Conservation (phyloP, 2,888 invertebrate species). For the Rhaphigaster nebulosa region DNA sequence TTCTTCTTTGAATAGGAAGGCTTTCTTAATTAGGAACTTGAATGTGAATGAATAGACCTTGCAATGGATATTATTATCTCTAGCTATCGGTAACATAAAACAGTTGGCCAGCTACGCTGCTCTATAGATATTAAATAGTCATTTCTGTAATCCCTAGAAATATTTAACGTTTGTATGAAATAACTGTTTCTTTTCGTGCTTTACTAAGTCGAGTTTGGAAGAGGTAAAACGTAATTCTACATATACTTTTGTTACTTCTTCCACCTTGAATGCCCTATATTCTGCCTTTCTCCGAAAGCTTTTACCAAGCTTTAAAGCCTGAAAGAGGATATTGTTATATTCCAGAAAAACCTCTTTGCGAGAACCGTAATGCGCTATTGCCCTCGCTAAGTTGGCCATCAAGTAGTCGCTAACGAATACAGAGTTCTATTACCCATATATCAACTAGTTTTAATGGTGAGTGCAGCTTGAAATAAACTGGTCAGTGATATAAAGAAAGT, state of each 20-base stretch:
- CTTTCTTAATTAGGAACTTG: background rate
- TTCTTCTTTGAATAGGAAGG: background rate
- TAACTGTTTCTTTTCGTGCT: background rate
- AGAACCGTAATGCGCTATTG: background rate
- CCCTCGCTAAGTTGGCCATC: background rate
- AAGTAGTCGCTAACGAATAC: background rate
- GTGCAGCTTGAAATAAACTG: background rate
- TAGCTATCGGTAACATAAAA: background rate
- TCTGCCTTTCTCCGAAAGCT: background rate
- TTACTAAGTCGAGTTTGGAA: background rate
- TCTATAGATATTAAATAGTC: background rate
- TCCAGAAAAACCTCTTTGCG: background rate
- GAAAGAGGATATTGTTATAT: background rate
- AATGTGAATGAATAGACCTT: background rate
- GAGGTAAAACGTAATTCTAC: background rate
- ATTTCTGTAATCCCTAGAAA: background rate
- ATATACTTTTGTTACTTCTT: background rate
- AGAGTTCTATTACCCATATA: background rate
- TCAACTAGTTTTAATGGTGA: constrained; percentile 5
- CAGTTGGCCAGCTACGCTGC: background rate
- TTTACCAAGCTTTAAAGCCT: background rate
- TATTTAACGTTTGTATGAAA: background rate
- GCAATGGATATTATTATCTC: background rate
- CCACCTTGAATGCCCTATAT: background rate
- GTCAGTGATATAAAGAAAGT: background rate